phyloP scores from a whole-genome alignment of 2,888 invertebrate genomes.

The Erynnis tages region DNA sequence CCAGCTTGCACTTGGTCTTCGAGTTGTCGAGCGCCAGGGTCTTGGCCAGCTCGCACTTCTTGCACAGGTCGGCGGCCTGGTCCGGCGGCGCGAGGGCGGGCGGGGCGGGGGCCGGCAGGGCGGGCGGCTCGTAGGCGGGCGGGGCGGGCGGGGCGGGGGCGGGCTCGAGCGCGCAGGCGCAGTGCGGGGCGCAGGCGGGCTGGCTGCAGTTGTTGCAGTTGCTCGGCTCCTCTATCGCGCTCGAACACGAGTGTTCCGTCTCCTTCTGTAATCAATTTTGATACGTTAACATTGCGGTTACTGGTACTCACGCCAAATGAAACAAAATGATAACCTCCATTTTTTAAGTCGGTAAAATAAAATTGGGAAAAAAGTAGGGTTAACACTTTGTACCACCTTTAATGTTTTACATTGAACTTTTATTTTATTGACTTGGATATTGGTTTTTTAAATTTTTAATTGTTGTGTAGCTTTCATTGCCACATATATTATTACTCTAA shows the following conservation, averaged over 20 bases:
- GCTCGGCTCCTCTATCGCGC: constrained; percentile 44
- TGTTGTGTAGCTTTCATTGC: no score
- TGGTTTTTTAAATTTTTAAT: no score
- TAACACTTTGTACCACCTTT: no score
- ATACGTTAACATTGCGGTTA: no score
- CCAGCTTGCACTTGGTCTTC: constrained; percentile 92
- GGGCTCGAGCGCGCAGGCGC: constrained; percentile 54
- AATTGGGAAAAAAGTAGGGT: no score
- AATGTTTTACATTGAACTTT: no score
- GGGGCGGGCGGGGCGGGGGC: constrained; percentile 44
- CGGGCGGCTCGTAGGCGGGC: constrained; percentile 58
- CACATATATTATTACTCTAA: no score
- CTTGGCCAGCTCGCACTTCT: constrained; percentile 66
- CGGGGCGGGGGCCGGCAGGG: constrained; percentile 42
- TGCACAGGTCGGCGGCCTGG: constrained; percentile 62
- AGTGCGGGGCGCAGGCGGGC: constrained; percentile 61
- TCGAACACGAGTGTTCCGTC: constrained; percentile 55
- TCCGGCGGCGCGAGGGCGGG: constrained; percentile 39
- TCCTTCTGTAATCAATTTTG: constrained; percentile 76
- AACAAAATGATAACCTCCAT: no score
- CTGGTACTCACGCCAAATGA: no score
- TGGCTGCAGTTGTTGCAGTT: constrained; percentile 56
- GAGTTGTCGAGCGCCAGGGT: constrained; percentile 83
- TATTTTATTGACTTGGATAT: no score
- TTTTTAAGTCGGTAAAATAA: no score